Evolutionary conservation across 1,140 invertebrate species (phyloP), one percentile per base, ranked within the genome.

Genomic region (Drosophila parvula): DNA sequence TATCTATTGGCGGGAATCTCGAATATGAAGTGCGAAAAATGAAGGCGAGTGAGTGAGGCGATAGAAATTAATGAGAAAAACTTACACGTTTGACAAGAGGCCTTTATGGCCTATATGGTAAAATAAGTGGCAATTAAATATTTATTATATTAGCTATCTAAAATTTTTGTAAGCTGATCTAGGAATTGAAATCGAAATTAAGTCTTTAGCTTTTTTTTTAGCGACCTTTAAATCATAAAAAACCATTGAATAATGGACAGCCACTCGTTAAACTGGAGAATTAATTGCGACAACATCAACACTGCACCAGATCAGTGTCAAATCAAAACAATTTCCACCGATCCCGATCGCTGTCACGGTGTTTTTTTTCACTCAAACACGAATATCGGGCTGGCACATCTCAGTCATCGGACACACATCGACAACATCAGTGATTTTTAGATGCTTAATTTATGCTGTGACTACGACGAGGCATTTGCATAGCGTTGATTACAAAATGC

Each of bases 401-500:
- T 51, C 8, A 10, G 8, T 34, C 68, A 69, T 43, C 57, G 22
- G 14, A 65, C 48, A 61, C 71, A 51, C 74, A 78, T 62, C 57
- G 47, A 61, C 74, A 79, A 36, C 55, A 79, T 61, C 44, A 45
- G 45, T 32, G 50, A 79, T 71, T 67, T 55, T 73, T 67, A 70
- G 76, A 65, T 79, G 77, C 67, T 89, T 88, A 88, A 88, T 88
- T 88, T 88, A 88, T 88, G 83, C 83, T 67, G 73, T 65, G 79
- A 41, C 36, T 70, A 70, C 28, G 68, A 12, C 51, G 12, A 48
- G 51, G 65, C 82, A 86, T 86, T 86, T 86, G 83, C 83, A 86
- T 86, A 88, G 71, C 79, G 83, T 88, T 86, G 83, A 86, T 86
- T 86, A 86, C 82, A 86, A 86, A 86, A 86, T 88, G 83, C 83